A percentile compares a stretch with the other conserved stretches of the same genome.
phyloP scores from a whole-genome alignment of 2,797 vertebrate genomes.

The Myotis pilosus region DNA sequence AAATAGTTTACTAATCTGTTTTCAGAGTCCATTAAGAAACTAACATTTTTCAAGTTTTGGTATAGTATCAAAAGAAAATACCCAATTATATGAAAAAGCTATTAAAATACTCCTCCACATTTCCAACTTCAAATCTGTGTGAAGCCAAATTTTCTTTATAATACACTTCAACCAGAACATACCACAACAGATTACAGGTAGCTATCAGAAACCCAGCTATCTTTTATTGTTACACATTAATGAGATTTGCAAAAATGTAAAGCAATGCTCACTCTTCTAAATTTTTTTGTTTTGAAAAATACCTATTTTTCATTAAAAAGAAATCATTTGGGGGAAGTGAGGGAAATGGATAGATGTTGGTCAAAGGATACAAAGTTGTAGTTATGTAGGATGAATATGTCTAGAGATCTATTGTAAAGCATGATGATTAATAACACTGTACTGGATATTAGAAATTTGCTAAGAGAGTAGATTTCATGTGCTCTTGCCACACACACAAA shows the following conservation, averaged over 20 bases:
- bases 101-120: conserved; percentile 36
- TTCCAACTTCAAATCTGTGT: conserved; percentile 7
- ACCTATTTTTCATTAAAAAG: conserved; percentile 48
- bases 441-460: not conserved
- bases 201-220: conserved; percentile 16
- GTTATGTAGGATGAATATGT: not conserved
- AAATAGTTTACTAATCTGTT: conserved; percentile 11
- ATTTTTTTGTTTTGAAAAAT: not conserved
- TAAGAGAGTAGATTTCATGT: not conserved
- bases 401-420: not conserved
- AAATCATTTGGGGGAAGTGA: not conserved
- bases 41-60: conserved; percentile 35
- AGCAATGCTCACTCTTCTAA: conserved; percentile 7
- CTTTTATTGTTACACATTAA: conserved; percentile 36
- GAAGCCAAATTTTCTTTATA: conserved; percentile 34
- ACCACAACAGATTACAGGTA: not conserved
- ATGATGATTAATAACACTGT: not conserved
- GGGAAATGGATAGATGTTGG: not conserved
- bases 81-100: not conserved
- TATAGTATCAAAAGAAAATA: conserved; percentile 28
- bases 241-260: conserved; percentile 21
- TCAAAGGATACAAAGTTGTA: not conserved
- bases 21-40: conserved; percentile 52
- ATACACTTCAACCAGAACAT: not conserved
- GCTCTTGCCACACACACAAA: not conserved